Evolutionary conservation across 2,113 vertebrate species (phyloP).

Genomic region (Phylloscopus trochilus): DNA sequence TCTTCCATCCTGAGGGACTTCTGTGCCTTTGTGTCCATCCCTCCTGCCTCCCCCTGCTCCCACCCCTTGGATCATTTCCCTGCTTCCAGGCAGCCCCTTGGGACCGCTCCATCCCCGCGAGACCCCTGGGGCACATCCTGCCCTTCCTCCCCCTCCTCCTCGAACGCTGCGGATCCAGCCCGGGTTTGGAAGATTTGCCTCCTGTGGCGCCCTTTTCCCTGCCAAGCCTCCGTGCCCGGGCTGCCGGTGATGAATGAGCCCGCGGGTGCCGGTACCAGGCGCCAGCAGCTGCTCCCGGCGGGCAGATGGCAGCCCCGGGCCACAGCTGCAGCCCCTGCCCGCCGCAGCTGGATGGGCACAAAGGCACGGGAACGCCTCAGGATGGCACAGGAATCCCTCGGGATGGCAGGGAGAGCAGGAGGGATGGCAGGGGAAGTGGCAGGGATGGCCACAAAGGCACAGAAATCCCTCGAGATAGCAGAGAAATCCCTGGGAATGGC

Average conservation of each 20-base stretch:
- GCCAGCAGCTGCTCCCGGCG: background rate
- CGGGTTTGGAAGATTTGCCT: background rate
- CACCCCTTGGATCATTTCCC: background rate
- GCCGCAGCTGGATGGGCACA: background rate
- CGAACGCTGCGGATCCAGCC: fast-evolving
- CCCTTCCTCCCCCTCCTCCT: background rate
- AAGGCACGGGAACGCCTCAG: background rate
- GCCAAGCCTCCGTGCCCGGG: background rate
- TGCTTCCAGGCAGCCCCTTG: fast-evolving
- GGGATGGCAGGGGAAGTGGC: background rate
- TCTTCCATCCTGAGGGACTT: too few species aligned
- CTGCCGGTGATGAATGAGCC: background rate
- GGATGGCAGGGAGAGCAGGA: too few species aligned
- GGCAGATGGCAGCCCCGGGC: slow-evolving; percentile 21
- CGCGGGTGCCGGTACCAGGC: background rate
- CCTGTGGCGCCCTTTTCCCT: background rate
- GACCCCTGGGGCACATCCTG: background rate
- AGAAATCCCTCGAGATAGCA: background rate
- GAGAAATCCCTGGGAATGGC: too few species aligned
- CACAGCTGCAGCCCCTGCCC: slow-evolving; percentile 27
- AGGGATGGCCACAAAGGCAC: background rate
- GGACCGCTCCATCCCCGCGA: fast-evolving
- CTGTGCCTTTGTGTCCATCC: too few species aligned
- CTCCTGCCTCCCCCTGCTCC: background rate
- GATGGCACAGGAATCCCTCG: too few species aligned